Evolutionary conservation across 1,140 invertebrate species (phyloP).

Genomic region (Cydia pomonella): DNA sequence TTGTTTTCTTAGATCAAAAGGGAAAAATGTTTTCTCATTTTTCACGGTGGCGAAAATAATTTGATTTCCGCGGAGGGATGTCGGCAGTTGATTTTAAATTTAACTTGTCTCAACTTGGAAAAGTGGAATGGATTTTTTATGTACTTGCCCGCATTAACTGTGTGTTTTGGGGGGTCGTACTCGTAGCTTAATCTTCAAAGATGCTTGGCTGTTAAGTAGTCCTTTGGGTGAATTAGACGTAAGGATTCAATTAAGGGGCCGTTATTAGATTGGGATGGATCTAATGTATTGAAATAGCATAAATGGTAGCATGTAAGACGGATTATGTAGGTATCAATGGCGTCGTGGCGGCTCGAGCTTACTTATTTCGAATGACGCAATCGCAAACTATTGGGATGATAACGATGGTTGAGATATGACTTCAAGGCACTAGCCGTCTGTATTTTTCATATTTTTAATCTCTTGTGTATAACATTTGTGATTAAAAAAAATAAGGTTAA

Average conservation of each 20-base stretch:
- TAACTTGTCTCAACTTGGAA: constrained; percentile 62
- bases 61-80: constrained; percentile 69
- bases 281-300: not conserved
- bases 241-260: not conserved
- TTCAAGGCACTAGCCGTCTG: not conserved
- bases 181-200: constrained; percentile 40
- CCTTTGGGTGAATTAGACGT: constrained; percentile 10
- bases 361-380: not conserved
- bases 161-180: constrained; percentile 57
- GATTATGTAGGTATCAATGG: not conserved
- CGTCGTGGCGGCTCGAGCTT: not conserved
- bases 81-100: constrained; percentile 69
- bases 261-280: constrained; percentile 10
- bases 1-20: constrained; percentile 67
- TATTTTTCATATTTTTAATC: not conserved
- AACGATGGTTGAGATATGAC: not conserved
- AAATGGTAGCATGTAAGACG: not conserved
- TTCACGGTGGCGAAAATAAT: constrained; percentile 71
- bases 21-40: constrained; percentile 66
- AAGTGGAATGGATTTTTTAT: constrained; percentile 71
- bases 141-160: constrained; percentile 60
- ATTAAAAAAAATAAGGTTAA: too few species aligned
- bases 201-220: constrained; percentile 13
- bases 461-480: too few species aligned
- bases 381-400: not conserved